Conservation (phyloP, 1,140 invertebrate species). For the Arctopsyche grandis region DNA sequence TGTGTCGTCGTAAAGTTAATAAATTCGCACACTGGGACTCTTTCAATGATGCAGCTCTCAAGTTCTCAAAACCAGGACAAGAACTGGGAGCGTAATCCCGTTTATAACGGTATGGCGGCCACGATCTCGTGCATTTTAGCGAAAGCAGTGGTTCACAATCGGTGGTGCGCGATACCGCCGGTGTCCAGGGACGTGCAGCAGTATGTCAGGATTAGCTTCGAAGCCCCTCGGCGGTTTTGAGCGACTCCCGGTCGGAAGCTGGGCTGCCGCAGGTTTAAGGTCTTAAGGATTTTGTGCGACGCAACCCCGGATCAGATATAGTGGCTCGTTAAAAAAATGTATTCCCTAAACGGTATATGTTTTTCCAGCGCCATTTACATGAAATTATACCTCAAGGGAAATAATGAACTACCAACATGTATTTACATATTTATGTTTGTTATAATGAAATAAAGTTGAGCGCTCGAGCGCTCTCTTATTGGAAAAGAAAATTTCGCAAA, state of each 20-base stretch:
- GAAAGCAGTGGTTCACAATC: neutral
- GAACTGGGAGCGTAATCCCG: neutral
- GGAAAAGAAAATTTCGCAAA: no score
- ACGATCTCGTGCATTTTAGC: neutral
- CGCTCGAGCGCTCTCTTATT: no score
- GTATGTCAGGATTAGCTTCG: conserved; percentile 36
- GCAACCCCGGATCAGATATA: conserved; percentile 12
- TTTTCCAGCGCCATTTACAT: no score
- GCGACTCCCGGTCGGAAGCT: conserved; percentile 19
- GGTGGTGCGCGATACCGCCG: neutral
- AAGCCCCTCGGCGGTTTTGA: conserved; percentile 39
- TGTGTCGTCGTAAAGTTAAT: no score
- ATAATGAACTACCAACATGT: neutral
- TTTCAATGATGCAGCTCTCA: no score
- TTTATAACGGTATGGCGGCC: neutral
- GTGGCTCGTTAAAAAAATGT: neutral
- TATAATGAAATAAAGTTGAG: no score
- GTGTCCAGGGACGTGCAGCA: conserved; percentile 33
- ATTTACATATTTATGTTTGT: no score
- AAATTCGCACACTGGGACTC: no score
- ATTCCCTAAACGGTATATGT: neutral
- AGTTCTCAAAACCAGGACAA: no score
- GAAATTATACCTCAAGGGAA: neutral
- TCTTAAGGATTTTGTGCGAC: conserved; percentile 39
- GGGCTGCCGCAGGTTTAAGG: conserved; percentile 34